phyloP scores from a whole-genome alignment of 2,797 vertebrate species.

The Toxotes lorentzi region DNA sequence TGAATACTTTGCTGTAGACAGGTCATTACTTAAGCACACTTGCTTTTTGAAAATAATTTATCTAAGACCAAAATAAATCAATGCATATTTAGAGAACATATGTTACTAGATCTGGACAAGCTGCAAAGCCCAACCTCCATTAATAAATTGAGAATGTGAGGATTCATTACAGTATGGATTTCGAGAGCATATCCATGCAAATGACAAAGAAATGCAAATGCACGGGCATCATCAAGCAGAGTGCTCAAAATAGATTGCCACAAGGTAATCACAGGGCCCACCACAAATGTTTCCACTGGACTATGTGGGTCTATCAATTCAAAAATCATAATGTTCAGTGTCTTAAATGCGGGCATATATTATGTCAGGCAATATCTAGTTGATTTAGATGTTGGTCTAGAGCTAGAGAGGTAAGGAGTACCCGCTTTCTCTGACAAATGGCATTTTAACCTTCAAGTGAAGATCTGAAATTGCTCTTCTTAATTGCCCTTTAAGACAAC shows the following conservation, averaged over 20 bases:
- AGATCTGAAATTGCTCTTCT: constrained; percentile 92
- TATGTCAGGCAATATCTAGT: constrained; percentile 85
- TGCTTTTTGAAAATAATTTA: constrained; percentile 79
- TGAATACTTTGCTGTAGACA: constrained; percentile 75
- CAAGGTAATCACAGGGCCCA: constrained; percentile 74
- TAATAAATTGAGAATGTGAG: constrained; percentile 88
- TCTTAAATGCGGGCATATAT: constrained; percentile 81
- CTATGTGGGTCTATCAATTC: constrained; percentile 81
- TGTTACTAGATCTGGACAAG: constrained; percentile 83
- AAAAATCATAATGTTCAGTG: constrained; percentile 82
- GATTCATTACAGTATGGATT: constrained; percentile 86
- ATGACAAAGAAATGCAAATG: constrained; percentile 86
- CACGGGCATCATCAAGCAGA: constrained; percentile 80
- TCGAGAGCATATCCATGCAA: constrained; percentile 82
- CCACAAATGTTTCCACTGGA: constrained; percentile 76
- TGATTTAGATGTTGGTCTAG: constrained; percentile 84
- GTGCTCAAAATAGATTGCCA: constrained; percentile 87
- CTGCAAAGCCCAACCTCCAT: constrained; percentile 81
- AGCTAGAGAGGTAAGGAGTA: constrained; percentile 75
- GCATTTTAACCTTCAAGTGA: constrained; percentile 90
- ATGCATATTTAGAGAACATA: constrained; percentile 86
- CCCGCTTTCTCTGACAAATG: constrained; percentile 88
- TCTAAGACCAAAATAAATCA: constrained; percentile 84
- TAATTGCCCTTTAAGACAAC: constrained; percentile 91
- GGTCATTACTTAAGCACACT: constrained; percentile 84